A percentile compares a stretch with the other conserved stretches of the same genome.
Evolutionary conservation across 2,113 vertebrate species (phyloP).

Genomic region (Anhinga rufa): DNA sequence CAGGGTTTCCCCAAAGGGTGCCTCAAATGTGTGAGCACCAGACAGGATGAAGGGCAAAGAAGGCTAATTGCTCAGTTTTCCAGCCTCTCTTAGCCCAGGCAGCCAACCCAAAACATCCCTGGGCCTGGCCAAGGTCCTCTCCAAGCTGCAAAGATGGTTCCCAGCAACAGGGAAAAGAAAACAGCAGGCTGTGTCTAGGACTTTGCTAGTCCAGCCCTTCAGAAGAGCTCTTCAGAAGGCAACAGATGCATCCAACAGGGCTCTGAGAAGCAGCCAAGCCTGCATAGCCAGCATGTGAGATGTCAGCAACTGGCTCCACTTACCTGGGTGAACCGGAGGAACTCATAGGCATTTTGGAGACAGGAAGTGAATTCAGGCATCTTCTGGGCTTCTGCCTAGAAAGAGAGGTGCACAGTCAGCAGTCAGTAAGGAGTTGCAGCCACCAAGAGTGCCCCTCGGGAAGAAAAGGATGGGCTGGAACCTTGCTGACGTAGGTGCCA

Average conservation of each 20-base stretch:
- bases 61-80: background rate
- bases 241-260: background rate
- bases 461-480: background rate
- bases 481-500: background rate
- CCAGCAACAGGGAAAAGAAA: background rate
- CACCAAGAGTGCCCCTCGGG: background rate
- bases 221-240: background rate
- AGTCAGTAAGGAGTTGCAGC: background rate
- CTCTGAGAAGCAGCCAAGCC: background rate
- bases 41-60: background rate
- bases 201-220: background rate
- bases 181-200: background rate
- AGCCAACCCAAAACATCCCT: background rate
- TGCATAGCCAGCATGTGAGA: background rate
- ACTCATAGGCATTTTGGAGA: constrained; percentile 78
- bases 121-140: background rate
- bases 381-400: constrained; percentile 85
- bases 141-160: background rate
- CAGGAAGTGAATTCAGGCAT: constrained; percentile 73
- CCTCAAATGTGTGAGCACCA: background rate
- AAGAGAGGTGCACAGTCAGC: background rate
- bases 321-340: constrained; percentile 86
- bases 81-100: background rate
- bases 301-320: background rate
- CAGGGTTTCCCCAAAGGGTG: background rate